Evolutionary conservation across 2,797 vertebrate genomes (phyloP).

Genomic region (Phalanger gymnotis): DNA sequence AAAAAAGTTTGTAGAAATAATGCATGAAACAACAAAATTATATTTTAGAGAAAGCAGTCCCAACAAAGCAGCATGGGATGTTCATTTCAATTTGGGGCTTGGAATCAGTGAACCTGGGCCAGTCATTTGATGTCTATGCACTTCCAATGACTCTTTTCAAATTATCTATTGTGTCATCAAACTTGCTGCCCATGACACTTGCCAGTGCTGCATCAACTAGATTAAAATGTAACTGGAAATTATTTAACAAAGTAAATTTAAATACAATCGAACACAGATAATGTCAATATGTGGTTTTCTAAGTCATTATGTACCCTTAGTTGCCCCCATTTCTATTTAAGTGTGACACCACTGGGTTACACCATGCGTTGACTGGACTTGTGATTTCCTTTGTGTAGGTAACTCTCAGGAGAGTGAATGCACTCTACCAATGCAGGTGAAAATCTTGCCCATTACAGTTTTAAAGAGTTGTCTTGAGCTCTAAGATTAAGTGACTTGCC

Average conservation of each 20-base stretch:
- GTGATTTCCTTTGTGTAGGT: not conserved
- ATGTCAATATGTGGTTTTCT: not conserved
- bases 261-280: not conserved
- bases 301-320: not conserved
- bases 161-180: not conserved
- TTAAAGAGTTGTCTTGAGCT: not conserved
- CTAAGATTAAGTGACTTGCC: not conserved
- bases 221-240: not conserved
- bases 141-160: not conserved
- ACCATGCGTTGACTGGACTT: not conserved
- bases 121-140: not conserved
- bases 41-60: not conserved
- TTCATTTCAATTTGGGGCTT: not conserved
- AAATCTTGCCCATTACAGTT: not conserved
- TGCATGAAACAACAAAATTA: not conserved
- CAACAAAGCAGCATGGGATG: not conserved
- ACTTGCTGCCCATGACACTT: not conserved
- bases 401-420: not conserved
- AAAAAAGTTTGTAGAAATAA: not conserved
- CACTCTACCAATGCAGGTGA: not conserved
- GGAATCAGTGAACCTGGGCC: not conserved
- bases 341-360: not conserved
- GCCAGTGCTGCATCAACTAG: not conserved
- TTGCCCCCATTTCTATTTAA: not conserved
- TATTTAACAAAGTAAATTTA: not conserved